Percentiles rank a stretch among this genome's conserved stretches.
Evolutionary conservation across 2,113 vertebrate species (phyloP).

Genomic region (Chinchilla lanigera): DNA sequence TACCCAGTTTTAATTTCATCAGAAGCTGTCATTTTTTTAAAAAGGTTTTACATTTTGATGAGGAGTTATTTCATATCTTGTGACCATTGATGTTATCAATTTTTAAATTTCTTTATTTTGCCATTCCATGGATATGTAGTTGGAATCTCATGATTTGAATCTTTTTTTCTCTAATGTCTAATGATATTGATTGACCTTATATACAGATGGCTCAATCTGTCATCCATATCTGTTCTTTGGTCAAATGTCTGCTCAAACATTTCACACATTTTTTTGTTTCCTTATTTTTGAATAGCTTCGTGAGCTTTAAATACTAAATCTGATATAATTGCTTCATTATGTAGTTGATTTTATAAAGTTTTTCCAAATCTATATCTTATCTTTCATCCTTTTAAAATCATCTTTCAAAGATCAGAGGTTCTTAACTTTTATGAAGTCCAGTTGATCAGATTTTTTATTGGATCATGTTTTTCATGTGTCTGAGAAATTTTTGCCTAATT

Average conservation of each 20-base stretch:
- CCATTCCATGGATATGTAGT: not conserved
- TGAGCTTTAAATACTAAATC: not conserved
- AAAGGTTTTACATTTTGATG: not conserved
- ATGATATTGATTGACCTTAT: not conserved
- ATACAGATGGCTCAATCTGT: not conserved
- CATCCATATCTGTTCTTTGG: not conserved
- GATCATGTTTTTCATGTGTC: not conserved
- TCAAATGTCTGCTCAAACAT: not conserved
- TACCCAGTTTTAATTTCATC: not conserved
- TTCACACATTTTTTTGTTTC: not conserved
- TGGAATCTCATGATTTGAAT: constrained; percentile 5
- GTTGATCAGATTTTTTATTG: not conserved
- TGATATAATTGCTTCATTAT: not conserved
- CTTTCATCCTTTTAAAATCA: not conserved
- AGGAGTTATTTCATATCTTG: not conserved
- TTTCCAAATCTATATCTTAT: not conserved
- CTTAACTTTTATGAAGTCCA: not conserved
- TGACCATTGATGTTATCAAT: not conserved
- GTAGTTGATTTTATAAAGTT: not conserved
- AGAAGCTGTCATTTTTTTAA: not conserved
- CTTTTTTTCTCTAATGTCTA: not conserved
- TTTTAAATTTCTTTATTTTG: not conserved
- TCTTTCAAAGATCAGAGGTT: not conserved
- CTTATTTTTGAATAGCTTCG: not conserved
- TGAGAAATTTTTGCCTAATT: not conserved